Base-by-base conservation (phyloP, 1,140 invertebrate genomes). In the Geopemphigus sp. region DNA sequence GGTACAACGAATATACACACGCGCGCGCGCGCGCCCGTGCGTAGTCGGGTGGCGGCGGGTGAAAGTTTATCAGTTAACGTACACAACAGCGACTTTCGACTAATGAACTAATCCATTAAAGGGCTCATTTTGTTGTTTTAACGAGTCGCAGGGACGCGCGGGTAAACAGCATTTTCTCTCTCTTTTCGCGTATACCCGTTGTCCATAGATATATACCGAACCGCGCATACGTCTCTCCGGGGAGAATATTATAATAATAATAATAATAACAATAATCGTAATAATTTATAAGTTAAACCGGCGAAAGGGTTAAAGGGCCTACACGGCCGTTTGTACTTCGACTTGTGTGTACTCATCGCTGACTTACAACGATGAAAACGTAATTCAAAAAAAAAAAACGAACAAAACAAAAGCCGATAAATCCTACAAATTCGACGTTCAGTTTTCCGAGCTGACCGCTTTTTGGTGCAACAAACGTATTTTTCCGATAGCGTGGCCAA, bases 21-120 rank as follows among this genome's bases (percentile, higher is more conserved):
- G n/a, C 32, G 64, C 32, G 32, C n/a, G n/a, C n/a, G n/a, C n/a
- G n/a, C n/a, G n/a, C n/a, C n/a, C 50, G 29, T 15, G 63, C 45
- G n/a, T 11, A n/a, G 47, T 14, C 47, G 32, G 53, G 15, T 19
- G 32, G 70, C n/a, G 54, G 24, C 45, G 56, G 57, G 32, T 39
- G 39, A 78, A 78, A 78, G 74, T 78, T 78, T 78, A 78, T 78
- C 74, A 78, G 74, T 78, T 61, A 78, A 78, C 74, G 59, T 63
- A 78, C 74, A 78, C 74, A 78, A 78, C 74, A 78, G 47, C 61
- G 74, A 78, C 74, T 78, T 63, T 57, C 74, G 57, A 78, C 74
- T 78, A 78, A 78, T 63, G 74, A 78, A 78, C 74, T 78, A 78
- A 78, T 78, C 74, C 74, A 78, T 78, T 78, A 78, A 78, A 78